Conservation (phyloP, 2,113 vertebrate species). For the Myotis lucifugus region DNA sequence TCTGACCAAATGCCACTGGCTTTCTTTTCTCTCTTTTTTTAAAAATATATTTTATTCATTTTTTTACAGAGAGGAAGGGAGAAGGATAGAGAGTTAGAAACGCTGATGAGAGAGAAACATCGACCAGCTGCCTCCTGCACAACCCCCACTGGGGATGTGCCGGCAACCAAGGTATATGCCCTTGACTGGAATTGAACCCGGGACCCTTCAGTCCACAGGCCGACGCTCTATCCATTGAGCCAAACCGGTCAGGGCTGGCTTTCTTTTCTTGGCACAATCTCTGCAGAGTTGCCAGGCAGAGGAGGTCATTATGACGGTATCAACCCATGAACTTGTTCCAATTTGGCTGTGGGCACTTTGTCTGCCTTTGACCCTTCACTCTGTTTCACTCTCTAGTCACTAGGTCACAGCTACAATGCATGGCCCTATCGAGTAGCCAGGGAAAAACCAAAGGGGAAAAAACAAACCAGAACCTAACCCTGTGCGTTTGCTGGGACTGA, state of each 20-base stretch:
- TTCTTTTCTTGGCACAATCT: background rate
- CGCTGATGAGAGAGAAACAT: no score
- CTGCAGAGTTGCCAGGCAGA: background rate
- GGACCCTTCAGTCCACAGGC: no score
- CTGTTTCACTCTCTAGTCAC: background rate
- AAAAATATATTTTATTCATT: no score
- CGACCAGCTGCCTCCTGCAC: no score
- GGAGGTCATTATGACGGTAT: background rate
- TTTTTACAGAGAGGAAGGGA: no score
- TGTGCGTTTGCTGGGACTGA: background rate
- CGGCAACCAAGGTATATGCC: no score
- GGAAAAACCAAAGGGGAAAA: constrained; percentile 2
- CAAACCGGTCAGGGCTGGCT: no score
- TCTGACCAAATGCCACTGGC: background rate
- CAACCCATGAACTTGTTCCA: background rate
- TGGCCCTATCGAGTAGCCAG: background rate
- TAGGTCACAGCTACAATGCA: background rate
- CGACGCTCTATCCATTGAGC: no score
- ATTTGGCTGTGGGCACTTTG: background rate
- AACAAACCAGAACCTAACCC: background rate
- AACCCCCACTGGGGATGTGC: no score
- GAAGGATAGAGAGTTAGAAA: no score
- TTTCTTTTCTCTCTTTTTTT: background rate
- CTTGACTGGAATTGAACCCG: no score
- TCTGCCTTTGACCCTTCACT: background rate